Evolutionary conservation across 2,888 invertebrate genomes (phyloP).

Genomic region (Congeria kusceri): DNA sequence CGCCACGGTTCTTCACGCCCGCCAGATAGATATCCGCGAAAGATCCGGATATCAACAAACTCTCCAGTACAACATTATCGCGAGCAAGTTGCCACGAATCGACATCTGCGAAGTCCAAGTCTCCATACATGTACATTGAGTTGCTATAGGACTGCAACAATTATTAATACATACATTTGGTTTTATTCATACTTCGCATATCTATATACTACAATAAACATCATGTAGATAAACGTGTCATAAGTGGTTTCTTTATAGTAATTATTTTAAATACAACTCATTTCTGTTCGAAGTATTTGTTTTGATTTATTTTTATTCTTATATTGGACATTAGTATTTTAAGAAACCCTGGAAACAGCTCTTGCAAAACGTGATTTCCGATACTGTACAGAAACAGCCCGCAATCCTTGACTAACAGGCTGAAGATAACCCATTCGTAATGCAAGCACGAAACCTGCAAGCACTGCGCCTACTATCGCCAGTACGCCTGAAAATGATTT

Average conservation of each 20-base stretch:
- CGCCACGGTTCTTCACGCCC: slow-evolving; percentile 11
- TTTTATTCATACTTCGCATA: too few relatives aligned
- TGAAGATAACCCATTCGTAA: slow-evolving; percentile 49
- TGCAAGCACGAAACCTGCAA: slow-evolving; percentile 52
- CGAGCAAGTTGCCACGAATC: slow-evolving; percentile 54
- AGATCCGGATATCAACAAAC: slow-evolving; percentile 56
- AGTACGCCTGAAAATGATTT: slow-evolving; percentile 42
- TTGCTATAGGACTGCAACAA: slow-evolving; percentile 9
- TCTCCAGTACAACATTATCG: slow-evolving; percentile 50
- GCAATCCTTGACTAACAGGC: slow-evolving; percentile 34
- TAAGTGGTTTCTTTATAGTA: too few relatives aligned
- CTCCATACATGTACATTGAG: slow-evolving; percentile 40
- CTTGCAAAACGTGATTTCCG: slow-evolving; percentile 8
- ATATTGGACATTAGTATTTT: too few relatives aligned
- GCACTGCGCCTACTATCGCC: slow-evolving; percentile 30
- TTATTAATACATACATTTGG: neutral
- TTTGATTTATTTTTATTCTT: too few relatives aligned
- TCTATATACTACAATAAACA: neutral
- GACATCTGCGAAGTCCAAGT: slow-evolving; percentile 32
- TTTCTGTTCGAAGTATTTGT: too few relatives aligned
- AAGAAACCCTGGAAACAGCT: neutral
- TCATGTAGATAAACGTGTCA: neutral
- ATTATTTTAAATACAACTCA: too few relatives aligned
- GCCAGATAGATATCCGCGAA: slow-evolving; percentile 70
- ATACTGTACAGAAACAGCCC: slow-evolving; percentile 36